Conservation (phyloP, 2,113 vertebrate genomes). For the Sapajus apella region DNA sequence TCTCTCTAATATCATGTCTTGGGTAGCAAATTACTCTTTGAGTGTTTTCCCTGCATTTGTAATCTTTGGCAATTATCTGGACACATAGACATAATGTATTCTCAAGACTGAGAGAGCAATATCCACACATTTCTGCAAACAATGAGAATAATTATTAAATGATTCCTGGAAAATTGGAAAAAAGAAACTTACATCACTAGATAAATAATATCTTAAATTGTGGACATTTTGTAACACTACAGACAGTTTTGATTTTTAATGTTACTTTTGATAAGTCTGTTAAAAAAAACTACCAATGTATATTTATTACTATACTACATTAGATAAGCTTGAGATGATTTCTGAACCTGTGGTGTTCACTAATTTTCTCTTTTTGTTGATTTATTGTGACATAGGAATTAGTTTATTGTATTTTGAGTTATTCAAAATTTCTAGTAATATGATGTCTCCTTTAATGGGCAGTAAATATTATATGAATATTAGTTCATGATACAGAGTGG, state of each 20-base stretch:
- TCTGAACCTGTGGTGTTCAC: not conserved
- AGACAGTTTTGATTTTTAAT: not conserved
- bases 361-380: slow-evolving; percentile 46
- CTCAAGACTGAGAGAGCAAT: not conserved
- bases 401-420: slow-evolving; percentile 55
- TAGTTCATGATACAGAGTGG: slow-evolving; percentile 60
- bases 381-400: slow-evolving; percentile 48
- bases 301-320: slow-evolving; percentile 17
- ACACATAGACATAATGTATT: not conserved
- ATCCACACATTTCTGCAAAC: not conserved
- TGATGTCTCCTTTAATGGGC: not conserved
- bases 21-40: slow-evolving; percentile 21
- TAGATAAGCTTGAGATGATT: slow-evolving; percentile 33
- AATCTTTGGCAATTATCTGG: not conserved
- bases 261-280: not conserved
- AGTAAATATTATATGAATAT: slow-evolving; percentile 34
- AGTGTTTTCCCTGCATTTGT: not conserved
- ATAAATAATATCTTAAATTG: not conserved
- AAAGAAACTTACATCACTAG: not conserved
- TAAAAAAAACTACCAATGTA: not conserved
- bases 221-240: not conserved
- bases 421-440: slow-evolving; percentile 43
- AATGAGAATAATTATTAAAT: slow-evolving; percentile 9
- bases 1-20: not conserved
- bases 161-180: not conserved